Evolutionary conservation across 1,140 invertebrate genomes (phyloP), one percentile per base, ranked within the genome.

Genomic region (Acromyrmex heyeri): DNA sequence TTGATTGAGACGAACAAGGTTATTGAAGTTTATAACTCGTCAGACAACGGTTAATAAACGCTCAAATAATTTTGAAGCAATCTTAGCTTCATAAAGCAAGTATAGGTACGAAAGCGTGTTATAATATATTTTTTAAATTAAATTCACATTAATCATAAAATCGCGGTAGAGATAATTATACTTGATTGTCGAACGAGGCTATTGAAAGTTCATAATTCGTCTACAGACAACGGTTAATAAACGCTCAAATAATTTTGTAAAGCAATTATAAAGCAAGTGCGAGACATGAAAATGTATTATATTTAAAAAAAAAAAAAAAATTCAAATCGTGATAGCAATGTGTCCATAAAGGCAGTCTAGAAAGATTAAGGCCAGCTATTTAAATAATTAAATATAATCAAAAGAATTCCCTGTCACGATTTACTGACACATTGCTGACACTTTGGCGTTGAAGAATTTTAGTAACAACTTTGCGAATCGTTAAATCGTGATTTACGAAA

Each of bases 401-500:
- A 38, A 24, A 8, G 34, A 59, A 14, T 44, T 24, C 21, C 34
- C 6, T 7, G 65, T 38, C 30, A 21, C n/a, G 30, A 14, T 55
- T 14, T 21, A 14, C n/a, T 8, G 27, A 8, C 50, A 24, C 7
- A 16, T 14, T 69, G 21, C 12, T 24, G 24, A 24, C 24, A 24
- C 24, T 61, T 4, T 6, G 34, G 2, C 21, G 55, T 61, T 76
- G 6, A 76, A 38, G 61, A 59, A 38, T 76, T 24, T 18, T 57
- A 24, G 14, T 27, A 50, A 24, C 59, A 30, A 48, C 38, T 30
- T 48, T 21, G 59, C 8, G 0, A 34, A 2, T 57, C 50, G n/a
- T 57, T 57, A 75, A 57, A 30, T 30, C 7, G 59, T 21, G 61
- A 77, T 62, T 44, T 61, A 77, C 8, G 30, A 27, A 78, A 78